These are phyloP conservation scores for Syncerus caffer DNA, from an alignment of 2,797 vertebrate species.

Conservation along the genomic window DNA sequence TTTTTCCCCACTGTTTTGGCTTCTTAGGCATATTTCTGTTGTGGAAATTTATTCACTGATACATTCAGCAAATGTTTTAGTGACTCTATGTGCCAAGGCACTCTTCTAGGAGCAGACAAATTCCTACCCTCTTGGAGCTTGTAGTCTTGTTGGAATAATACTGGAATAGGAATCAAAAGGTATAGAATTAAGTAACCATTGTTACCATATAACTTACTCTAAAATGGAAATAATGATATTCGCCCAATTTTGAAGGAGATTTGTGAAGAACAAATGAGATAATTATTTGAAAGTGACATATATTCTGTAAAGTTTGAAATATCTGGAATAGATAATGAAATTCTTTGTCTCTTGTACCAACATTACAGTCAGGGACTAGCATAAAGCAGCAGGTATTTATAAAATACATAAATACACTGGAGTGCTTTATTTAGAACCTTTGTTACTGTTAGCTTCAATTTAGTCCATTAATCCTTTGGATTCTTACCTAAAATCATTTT, in stretches of 20 bases:
- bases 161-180: neutral
- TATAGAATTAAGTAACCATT: neutral
- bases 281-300: neutral
- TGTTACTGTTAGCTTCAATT: neutral
- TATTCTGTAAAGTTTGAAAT: neutral
- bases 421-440: neutral
- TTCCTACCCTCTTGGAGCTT: neutral
- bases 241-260: neutral
- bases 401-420: neutral
- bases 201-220: neutral
- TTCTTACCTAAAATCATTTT: conserved; percentile 6
- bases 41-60: neutral
- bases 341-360: neutral
- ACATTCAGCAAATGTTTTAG: neutral
- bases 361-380: neutral
- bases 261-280: neutral
- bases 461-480: neutral
- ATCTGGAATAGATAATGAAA: neutral
- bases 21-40: neutral
- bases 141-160: neutral
- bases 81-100: conserved; percentile 11
- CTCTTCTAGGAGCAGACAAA: conserved; percentile 1
- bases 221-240: neutral
- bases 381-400: neutral
- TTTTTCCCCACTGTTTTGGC: neutral